phyloP scores from a whole-genome alignment of 35 echinoderm and acorn worm species.

The Lytechinus pictus region DNA sequence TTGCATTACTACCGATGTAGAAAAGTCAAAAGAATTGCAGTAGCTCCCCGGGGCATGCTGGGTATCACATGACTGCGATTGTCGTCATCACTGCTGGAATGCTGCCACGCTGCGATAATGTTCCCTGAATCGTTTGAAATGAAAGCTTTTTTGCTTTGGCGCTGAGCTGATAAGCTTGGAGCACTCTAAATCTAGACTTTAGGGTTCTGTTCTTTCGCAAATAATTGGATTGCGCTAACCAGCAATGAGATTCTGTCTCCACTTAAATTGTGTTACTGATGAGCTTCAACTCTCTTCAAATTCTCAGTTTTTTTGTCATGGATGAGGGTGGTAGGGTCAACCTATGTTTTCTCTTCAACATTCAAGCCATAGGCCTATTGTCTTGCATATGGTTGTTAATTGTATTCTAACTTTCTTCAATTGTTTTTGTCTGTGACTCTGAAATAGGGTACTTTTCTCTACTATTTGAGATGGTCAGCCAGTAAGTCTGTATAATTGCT shows the following conservation, averaged over 20 bases:
- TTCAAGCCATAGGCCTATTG: no score
- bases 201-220: neutral
- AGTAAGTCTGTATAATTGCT: no score
- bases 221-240: slow-evolving; percentile 1
- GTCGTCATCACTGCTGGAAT: slow-evolving; percentile 44
- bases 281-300: neutral
- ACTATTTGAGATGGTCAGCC: no score
- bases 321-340: no score
- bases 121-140: slow-evolving; percentile 36
- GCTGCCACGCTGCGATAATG: slow-evolving; percentile 16
- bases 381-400: no score
- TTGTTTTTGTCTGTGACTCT: no score
- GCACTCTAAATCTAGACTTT: slow-evolving; percentile 12
- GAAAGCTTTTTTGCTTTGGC: neutral
- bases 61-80: slow-evolving; percentile 35
- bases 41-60: neutral
- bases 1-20: slow-evolving; percentile 5
- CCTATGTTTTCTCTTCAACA: no score
- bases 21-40: slow-evolving; percentile 48
- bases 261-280: neutral
- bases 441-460: no score
- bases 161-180: neutral
- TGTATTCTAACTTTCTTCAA: no score
- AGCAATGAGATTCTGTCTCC: neutral
- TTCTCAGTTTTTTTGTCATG: no score